A percentile compares a stretch with the other conserved stretches of the same genome.
phyloP scores from a whole-genome alignment of 2,113 vertebrate genomes.

The Triplophysa rosa region DNA sequence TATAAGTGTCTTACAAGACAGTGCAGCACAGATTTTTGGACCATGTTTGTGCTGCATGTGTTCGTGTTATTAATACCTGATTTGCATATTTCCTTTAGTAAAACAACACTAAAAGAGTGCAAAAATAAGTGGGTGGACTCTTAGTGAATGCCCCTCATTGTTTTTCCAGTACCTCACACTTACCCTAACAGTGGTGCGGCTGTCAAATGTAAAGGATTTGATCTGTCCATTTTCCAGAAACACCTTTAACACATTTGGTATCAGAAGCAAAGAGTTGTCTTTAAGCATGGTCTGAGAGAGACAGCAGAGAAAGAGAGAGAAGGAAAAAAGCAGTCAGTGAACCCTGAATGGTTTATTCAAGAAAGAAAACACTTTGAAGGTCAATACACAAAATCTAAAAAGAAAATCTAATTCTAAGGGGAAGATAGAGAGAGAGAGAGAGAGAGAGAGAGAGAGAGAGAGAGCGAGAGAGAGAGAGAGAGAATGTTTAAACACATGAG shows the following conservation, averaged over 20 bases:
- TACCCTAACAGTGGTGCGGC: constrained; percentile 96
- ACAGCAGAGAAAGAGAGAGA: constrained; percentile 36
- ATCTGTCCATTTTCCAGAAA: constrained; percentile 99
- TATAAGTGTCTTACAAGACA: too few species aligned
- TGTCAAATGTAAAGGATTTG: constrained; percentile 98
- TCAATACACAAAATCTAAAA: constrained; percentile 5
- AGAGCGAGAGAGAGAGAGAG: constrained; percentile 10
- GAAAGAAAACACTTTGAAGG: constrained; percentile 41
- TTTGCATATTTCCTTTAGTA: too few species aligned
- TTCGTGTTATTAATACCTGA: too few species aligned
- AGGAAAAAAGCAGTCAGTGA: constrained; percentile 32
- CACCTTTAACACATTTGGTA: constrained; percentile 97
- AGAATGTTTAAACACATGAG: constrained; percentile 25
- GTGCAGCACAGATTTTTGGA: too few species aligned
- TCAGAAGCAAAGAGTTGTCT: constrained; percentile 95
- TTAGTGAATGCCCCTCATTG: background rate
- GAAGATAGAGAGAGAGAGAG: constrained; percentile 7
- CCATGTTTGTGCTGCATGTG: too few species aligned
- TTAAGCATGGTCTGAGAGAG: constrained; percentile 93
- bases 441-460: constrained; percentile 17
- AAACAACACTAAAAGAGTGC: too few species aligned
- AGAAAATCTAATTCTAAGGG: constrained; percentile 34
- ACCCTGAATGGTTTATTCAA: background rate
- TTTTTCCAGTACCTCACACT: constrained; percentile 16
- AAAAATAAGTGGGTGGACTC: too few species aligned